Evolutionary conservation across 2,113 vertebrate genomes (phyloP), one percentile per base, ranked within the genome.

Genomic region (Caranx melampygus): DNA sequence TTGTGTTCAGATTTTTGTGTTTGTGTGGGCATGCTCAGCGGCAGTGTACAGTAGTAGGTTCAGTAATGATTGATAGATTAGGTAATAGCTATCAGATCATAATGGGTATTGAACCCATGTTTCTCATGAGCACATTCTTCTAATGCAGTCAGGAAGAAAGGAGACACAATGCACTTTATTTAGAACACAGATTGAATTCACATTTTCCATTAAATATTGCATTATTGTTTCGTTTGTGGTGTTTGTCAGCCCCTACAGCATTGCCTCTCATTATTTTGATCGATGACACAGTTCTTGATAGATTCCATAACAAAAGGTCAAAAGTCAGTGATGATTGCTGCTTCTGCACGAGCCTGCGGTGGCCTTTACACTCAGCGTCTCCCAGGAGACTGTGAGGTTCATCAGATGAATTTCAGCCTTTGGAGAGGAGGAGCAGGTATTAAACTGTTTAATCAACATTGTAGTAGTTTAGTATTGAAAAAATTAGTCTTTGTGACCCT

Each of bases 31-130:
- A 57, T 45, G 37, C 71, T 78, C 68, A 58, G 59, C 58, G 71
- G 44, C 31, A 15, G 40, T 60, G 42, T 61, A 45, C 40, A 87
- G 49, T 74, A 71, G 63, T 64, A 57, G 31, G 64, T 77, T 72
- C 62, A 61, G 20, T 83, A 86, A 72, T 65, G 72, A 79, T 76
- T n/a, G 66, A 89, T 85, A 33, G 35, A 91, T 84, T 81, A 68
- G 61, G 64, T 78, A 77, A 83, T 85, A 78, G 31, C 26, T 68
- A 67, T 72, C 61, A 47, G 68, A 69, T 80, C 62, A 61, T 86
- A 79, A 84, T 74, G 70, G 42, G 61, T 80, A 83, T 89, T 75
- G 82, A 85, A 81, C 66, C 42, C 67, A 20, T 18, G 52, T 57
- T 76, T 77, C 49, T 82, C 51, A 35, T 52, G 65, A 75, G 66